phyloP scores from a whole-genome alignment of 2,113 vertebrate genomes.

The Zosterops borbonicus region DNA sequence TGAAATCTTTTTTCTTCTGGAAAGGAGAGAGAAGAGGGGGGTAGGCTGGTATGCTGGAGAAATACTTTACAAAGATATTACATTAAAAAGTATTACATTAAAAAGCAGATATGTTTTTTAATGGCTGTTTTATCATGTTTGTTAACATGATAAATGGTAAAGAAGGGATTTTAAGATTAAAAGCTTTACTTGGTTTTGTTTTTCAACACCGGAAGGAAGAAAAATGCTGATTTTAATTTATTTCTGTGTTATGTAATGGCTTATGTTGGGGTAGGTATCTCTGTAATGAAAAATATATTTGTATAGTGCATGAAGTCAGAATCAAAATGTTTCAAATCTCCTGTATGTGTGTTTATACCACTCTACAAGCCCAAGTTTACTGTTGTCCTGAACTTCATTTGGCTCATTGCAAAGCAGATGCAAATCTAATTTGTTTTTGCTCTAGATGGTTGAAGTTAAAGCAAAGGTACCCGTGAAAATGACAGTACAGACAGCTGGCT shows the following conservation, averaged over 20 bases:
- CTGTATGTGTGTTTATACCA: fast-evolving
- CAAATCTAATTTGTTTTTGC: neutral
- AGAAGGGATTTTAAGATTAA: neutral
- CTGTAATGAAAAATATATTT: neutral
- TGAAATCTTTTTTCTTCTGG: neutral
- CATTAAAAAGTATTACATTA: neutral
- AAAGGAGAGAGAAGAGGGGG: neutral
- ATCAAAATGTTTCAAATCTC: neutral
- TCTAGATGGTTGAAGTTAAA: neutral
- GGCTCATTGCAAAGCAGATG: neutral
- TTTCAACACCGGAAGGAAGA: neutral
- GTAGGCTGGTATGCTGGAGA: neutral
- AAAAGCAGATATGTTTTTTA: neutral
- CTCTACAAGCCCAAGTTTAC: neutral
- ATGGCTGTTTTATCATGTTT: neutral
- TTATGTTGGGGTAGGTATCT: neutral
- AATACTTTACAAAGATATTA: neutral
- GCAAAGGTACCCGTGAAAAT: neutral
- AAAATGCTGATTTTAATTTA: neutral
- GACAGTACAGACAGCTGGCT: neutral
- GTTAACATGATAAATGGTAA: neutral
- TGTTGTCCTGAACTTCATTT: fast-evolving
- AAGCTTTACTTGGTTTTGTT: neutral
- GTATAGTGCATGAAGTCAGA: neutral
- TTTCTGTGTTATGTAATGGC: neutral